Conservation (phyloP, 2,888 invertebrate species). For the Sinotaia quadrata region DNA sequence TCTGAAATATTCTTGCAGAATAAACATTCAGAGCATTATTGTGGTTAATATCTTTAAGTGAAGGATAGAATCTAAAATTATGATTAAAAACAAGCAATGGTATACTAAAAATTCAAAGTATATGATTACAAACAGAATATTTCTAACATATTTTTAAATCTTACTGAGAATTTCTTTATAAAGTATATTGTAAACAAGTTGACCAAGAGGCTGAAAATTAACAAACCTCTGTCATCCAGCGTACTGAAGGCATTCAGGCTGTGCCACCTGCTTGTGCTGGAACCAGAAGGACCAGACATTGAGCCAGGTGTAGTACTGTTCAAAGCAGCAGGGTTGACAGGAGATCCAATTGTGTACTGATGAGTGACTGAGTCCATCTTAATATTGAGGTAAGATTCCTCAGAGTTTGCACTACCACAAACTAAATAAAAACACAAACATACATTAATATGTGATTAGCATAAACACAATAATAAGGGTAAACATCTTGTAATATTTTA, state of each 20-base stretch:
- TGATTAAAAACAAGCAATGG: too few species aligned
- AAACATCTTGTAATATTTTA: too few species aligned
- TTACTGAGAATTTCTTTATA: too few species aligned
- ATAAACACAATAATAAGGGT: too few species aligned
- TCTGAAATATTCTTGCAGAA: too few species aligned
- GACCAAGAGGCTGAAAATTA: too few species aligned
- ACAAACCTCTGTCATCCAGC: slow-evolving; percentile 43
- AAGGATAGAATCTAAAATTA: not conserved
- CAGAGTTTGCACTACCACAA: slow-evolving; percentile 33
- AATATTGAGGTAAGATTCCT: slow-evolving; percentile 63
- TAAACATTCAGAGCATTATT: not conserved
- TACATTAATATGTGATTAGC: too few species aligned
- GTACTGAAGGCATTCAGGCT: slow-evolving; percentile 39
- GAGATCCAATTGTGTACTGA: slow-evolving; percentile 68
- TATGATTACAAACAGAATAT: not conserved
- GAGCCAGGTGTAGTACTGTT: not conserved
- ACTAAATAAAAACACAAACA: slow-evolving; percentile 20
- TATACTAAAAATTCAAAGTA: too few species aligned
- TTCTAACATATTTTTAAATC: not conserved
- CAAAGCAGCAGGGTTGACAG: slow-evolving; percentile 45
- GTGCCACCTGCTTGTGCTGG: slow-evolving; percentile 32
- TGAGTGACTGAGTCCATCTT: slow-evolving; percentile 62
- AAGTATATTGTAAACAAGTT: too few species aligned
- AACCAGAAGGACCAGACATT: slow-evolving; percentile 8
- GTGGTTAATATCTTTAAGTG: not conserved